phyloP scores from a whole-genome alignment of 2,797 vertebrate genomes.

The Garrulus glandarius region DNA sequence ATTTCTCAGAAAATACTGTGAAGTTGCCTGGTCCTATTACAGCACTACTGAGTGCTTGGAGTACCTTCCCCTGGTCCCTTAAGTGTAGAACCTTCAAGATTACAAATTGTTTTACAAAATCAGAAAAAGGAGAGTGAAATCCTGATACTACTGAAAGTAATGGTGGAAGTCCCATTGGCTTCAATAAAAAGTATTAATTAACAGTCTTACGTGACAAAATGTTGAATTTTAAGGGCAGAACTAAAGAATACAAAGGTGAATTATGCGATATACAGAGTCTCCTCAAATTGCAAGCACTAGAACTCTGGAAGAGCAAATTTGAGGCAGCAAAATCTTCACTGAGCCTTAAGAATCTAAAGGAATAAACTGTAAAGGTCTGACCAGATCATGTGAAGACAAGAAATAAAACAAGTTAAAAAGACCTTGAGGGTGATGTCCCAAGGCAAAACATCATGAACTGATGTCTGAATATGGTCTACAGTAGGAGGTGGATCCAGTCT shows the following conservation, averaged over 20 bases:
- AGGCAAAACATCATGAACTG: neutral
- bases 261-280: neutral
- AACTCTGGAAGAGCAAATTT: neutral
- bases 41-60: neutral
- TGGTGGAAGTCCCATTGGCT: neutral
- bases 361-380: neutral
- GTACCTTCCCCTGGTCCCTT: neutral
- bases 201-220: neutral
- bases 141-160: neutral
- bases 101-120: neutral
- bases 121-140: neutral
- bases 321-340: neutral
- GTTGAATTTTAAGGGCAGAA: neutral
- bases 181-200: neutral
- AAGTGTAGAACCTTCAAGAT: neutral
- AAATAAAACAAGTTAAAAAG: neutral
- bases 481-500: neutral
- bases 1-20: neutral
- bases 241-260: neutral
- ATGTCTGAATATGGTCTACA: neutral
- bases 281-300: neutral
- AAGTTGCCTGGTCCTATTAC: neutral
- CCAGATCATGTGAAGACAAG: neutral
- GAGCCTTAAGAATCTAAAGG: neutral
- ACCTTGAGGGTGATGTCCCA: neutral